Percentiles rank a stretch among this genome's conserved stretches.
phyloP scores from a whole-genome alignment of 2,797 vertebrate species.

The Microctenopoma stevenorrisi region DNA sequence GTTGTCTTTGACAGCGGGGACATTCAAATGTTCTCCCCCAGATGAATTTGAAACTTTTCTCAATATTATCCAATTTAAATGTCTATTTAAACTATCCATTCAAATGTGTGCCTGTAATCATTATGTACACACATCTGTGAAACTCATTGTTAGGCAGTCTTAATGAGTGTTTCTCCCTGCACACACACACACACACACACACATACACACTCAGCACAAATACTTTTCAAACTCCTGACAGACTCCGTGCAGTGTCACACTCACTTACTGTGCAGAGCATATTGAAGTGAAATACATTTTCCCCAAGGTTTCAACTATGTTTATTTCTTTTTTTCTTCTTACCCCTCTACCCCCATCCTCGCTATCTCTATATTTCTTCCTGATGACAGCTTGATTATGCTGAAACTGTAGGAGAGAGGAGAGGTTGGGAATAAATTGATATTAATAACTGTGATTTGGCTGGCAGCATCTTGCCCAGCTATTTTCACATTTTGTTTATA shows the following conservation, averaged over 20 bases:
- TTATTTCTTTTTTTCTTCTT: conserved; percentile 43
- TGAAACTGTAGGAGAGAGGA: conserved; percentile 72
- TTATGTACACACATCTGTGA: conserved; percentile 1
- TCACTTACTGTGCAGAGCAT: conserved; percentile 61
- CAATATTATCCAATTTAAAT: conserved; percentile 15
- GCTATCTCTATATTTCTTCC: conserved; percentile 60
- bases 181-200: conserved; percentile 12
- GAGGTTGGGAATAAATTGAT: conserved; percentile 78
- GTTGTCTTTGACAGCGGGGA: conserved; percentile 37
- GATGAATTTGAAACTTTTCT: conserved; percentile 27
- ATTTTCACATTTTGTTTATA: conserved; percentile 74
- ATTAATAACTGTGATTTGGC: conserved; percentile 81
- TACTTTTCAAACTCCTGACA: conserved; percentile 52
- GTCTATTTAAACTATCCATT: conserved; percentile 15
- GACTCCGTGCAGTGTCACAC: conserved; percentile 39
- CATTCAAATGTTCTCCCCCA: conserved; percentile 24
- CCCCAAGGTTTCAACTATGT: conserved; percentile 56
- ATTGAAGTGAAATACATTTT: conserved; percentile 66
- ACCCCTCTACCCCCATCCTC: conserved; percentile 37
- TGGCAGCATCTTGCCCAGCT: conserved; percentile 67
- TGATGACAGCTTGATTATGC: conserved; percentile 83
- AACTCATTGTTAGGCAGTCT: conserved; percentile 15
- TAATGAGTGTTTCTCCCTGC: conserved; percentile 26
- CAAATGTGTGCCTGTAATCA: conserved; percentile 16
- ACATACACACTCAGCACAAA: conserved; percentile 28